Evolutionary conservation across 2,797 vertebrate species (phyloP).

Genomic region (Neosalanx taihuensis): DNA sequence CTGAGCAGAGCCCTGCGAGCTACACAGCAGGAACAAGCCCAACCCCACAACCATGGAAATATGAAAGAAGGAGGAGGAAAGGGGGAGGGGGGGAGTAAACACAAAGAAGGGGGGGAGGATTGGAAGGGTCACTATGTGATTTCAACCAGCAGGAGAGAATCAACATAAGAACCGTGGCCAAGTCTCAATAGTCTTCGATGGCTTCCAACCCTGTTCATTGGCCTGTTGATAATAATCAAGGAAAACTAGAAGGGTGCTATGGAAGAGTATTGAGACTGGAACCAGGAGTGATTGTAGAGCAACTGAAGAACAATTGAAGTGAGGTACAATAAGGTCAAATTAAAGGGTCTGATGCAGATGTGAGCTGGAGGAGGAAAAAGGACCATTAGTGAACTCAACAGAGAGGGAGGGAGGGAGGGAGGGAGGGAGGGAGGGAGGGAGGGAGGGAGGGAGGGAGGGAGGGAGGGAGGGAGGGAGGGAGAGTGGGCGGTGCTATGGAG

Average conservation of each 20-base stretch:
- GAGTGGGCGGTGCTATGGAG: slow-evolving; percentile 16
- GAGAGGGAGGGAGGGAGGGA: neutral
- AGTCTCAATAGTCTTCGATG: slow-evolving; percentile 53
- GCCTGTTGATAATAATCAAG: slow-evolving; percentile 25
- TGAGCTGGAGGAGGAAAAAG: slow-evolving; percentile 57
- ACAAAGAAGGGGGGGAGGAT: slow-evolving; percentile 39
- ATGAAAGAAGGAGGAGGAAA: slow-evolving; percentile 38
- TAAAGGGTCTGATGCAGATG: slow-evolving; percentile 49
- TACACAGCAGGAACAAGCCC: slow-evolving; percentile 63
- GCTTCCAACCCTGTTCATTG: slow-evolving; percentile 27
- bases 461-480: slow-evolving; percentile 24
- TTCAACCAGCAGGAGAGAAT: slow-evolving; percentile 63
- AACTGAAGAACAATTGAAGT: slow-evolving; percentile 40
- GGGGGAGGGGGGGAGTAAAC: slow-evolving; percentile 53
- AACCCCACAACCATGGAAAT: slow-evolving; percentile 44
- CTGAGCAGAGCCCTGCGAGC: slow-evolving; percentile 77
- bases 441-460: slow-evolving; percentile 16
- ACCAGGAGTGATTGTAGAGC: slow-evolving; percentile 41
- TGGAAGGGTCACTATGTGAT: slow-evolving; percentile 67
- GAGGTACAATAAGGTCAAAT: slow-evolving; percentile 51
- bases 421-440: too few relatives aligned
- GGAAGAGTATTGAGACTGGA: slow-evolving; percentile 53
- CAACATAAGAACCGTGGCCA: slow-evolving; percentile 55
- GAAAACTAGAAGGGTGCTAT: slow-evolving; percentile 38
- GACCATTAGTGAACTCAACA: slow-evolving; percentile 56